Evolutionary conservation across 2,888 invertebrate genomes (phyloP), one percentile per base, ranked within the genome.

Genomic region (Ennomos fuscantarius): DNA sequence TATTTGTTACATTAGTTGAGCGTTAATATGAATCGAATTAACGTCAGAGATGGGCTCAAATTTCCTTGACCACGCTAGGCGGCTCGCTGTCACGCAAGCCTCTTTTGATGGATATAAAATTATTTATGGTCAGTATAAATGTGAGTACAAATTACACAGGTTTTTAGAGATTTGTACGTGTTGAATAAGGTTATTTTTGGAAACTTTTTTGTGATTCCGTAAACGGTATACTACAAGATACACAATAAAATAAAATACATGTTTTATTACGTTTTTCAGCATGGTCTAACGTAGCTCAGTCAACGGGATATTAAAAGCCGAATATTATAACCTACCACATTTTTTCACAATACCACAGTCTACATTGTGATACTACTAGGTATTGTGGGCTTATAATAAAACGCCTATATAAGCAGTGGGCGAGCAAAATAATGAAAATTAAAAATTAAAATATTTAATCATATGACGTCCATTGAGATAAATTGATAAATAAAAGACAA

Each of bases 11-110:
- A 86, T 86, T 89, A 86, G 85, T 85, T 82, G 80, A 86, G 76
- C 83, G 85, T 84, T 87, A 90, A 88, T 89, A 87, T 81, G 85
- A 89, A 88, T 89, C 88, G 85, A 89, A 89, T 87, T 85, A 79
- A 82, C 75, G 83, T 78, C 70, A 73, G 79, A 80, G 84, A 86
- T 84, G 86, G 77, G 79, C 84, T 90, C 89, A 77, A 83, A 84
- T 90, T 89, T 87, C 86, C 81, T 82, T 76, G 73, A 75, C 80
- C 70, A 69, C 46, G 53, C 47, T 53, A 57, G 55, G 43, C 82
- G 68, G 78, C 82, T 82, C 76, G 79, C 80, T 79, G 87, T 82
- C 88, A 89, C 88, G 89, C 87, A 76, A 89, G 76, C 79, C 78
- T 78, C 75, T 73, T 81, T 79, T 81, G 79, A 86, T 83, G 82